Conservation (phyloP, 2,888 invertebrate genomes). For the Phlogophora meticulosa region DNA sequence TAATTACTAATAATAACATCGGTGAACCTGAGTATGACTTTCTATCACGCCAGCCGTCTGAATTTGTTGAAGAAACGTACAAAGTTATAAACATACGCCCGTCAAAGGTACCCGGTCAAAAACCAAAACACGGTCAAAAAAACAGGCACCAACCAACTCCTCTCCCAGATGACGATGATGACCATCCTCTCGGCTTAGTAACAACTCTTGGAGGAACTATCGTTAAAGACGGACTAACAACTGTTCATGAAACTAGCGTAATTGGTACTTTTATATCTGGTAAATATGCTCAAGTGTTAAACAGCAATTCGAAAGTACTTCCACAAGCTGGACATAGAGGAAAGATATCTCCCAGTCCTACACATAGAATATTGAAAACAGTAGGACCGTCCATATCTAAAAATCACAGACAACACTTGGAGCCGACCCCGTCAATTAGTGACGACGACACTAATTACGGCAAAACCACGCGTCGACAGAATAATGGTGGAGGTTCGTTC, state of each 20-base stretch:
- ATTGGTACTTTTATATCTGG: constrained; percentile 97
- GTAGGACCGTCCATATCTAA: constrained; percentile 92
- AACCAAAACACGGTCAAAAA: constrained; percentile 86
- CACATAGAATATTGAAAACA: constrained; percentile 94
- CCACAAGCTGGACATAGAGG: constrained; percentile 87
- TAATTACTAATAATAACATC: constrained; percentile 93
- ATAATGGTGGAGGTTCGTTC: constrained; percentile 86
- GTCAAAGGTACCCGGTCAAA: constrained; percentile 89
- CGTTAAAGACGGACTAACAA: constrained; percentile 95
- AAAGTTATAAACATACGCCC: constrained; percentile 95
- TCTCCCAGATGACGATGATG: constrained; percentile 90
- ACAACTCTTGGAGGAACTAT: constrained; percentile 96
- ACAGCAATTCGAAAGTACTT: constrained; percentile 94
- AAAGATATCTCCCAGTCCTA: constrained; percentile 93
- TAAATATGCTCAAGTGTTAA: constrained; percentile 96
- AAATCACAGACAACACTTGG: constrained; percentile 91
- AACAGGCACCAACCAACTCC: constrained; percentile 85
- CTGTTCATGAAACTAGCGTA: constrained; percentile 97
- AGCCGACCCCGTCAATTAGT: constrained; percentile 92
- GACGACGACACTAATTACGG: constrained; percentile 92
- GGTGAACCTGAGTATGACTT: constrained; percentile 96
- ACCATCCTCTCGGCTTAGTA: constrained; percentile 95
- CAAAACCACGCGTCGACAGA: constrained; percentile 90
- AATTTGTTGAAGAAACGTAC: constrained; percentile 96
- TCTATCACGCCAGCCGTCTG: constrained; percentile 95